Evolutionary conservation across 37 sponge, comb jelly and placozoan genomes (phyloP).

Genomic region (Hexactinellida sp.): DNA sequence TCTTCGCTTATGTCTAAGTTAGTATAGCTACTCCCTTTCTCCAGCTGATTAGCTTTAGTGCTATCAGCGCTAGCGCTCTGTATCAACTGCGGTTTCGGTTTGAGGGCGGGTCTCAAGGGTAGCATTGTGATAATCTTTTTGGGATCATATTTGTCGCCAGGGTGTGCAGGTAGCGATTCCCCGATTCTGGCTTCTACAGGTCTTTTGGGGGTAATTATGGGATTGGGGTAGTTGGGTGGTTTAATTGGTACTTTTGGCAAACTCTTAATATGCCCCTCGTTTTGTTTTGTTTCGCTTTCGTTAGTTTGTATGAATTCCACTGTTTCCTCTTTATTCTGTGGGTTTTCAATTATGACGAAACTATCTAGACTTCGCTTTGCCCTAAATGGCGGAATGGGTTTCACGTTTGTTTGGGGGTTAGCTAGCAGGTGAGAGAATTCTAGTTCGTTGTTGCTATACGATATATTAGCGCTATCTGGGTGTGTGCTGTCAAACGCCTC

Average conservation of each 20-base stretch:
- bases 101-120: not conserved
- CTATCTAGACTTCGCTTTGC: not conserved
- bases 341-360: not conserved
- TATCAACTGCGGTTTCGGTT: not conserved
- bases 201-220: not conserved
- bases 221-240: not conserved
- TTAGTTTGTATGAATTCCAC: not conserved
- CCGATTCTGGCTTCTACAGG: not conserved
- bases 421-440: not conserved
- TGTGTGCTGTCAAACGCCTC: not conserved
- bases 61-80: not conserved
- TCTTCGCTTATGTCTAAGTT: not conserved
- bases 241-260: not conserved
- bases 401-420: not conserved
- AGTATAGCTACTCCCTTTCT: not conserved
- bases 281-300: not conserved
- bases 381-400: not conserved
- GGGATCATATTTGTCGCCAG: not conserved
- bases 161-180: not conserved
- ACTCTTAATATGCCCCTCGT: not conserved
- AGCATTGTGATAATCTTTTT: not conserved
- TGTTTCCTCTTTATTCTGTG: not conserved
- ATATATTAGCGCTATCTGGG: not conserved
- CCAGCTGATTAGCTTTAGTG: not conserved
- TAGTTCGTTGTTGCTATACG: not conserved